Conservation (phyloP, 2,113 vertebrate species). For the Elgaria multicarinata region DNA sequence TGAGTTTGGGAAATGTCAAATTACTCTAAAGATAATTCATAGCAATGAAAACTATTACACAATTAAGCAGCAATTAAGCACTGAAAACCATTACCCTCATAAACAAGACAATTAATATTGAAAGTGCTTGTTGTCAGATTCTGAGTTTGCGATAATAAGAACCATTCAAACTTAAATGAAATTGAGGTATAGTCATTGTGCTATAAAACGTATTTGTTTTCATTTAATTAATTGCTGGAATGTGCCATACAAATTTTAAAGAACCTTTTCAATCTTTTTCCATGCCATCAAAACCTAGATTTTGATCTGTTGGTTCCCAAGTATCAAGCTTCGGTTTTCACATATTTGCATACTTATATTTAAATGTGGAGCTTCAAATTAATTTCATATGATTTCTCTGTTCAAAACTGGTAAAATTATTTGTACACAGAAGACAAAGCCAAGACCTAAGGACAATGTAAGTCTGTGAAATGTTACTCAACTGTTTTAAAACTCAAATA, state of each 20-base stretch:
- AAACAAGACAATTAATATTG: conserved; percentile 11
- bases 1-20: conserved; percentile 16
- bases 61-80: background rate
- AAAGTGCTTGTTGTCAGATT: conserved; percentile 30
- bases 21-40: conserved; percentile 1
- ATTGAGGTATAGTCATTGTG: background rate
- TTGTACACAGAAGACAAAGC: conserved; percentile 8
- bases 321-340: conserved; percentile 19
- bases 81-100: background rate
- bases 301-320: conserved; percentile 10
- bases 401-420: conserved; percentile 35
- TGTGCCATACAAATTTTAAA: conserved; percentile 27
- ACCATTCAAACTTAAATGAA: background rate
- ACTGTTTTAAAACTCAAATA: background rate
- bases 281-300: background rate
- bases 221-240: conserved; percentile 23
- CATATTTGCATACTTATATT: conserved; percentile 1
- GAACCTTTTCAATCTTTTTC: background rate
- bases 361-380: conserved; percentile 25
- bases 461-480: conserved; percentile 22
- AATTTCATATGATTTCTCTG: conserved; percentile 22
- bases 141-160: conserved; percentile 15
- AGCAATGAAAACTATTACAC: conserved; percentile 16
- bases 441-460: conserved; percentile 26
- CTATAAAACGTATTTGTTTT: background rate